phyloP scores from a whole-genome alignment of 1,140 invertebrate species.

The Araneus ventricosus region DNA sequence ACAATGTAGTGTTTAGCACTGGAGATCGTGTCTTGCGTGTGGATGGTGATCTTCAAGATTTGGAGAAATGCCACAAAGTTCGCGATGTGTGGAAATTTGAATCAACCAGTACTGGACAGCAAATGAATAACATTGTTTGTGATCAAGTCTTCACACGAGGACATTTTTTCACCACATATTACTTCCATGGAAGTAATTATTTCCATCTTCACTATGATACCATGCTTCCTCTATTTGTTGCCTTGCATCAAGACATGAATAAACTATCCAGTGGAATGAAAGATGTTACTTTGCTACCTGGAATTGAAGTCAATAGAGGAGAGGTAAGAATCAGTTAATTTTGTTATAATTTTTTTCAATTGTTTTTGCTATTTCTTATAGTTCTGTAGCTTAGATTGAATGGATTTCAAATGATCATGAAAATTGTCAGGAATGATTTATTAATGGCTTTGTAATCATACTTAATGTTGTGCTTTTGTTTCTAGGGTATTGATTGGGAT shows the following conservation, averaged over 20 bases:
- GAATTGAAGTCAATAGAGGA: slow-evolving; percentile 73
- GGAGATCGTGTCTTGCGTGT: slow-evolving; percentile 43
- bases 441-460: not conserved
- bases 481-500: slow-evolving; percentile 75
- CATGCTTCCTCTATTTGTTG: slow-evolving; percentile 76
- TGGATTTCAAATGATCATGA: too few relatives aligned
- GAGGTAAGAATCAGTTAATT: slow-evolving; percentile 67
- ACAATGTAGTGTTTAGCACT: slow-evolving; percentile 63
- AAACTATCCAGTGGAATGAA: slow-evolving; percentile 33
- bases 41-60: slow-evolving; percentile 43
- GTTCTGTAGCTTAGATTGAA: too few relatives aligned
- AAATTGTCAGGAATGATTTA: too few relatives aligned
- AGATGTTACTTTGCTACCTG: slow-evolving; percentile 76
- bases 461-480: not conserved
- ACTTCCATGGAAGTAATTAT: slow-evolving; percentile 76
- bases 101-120: not conserved
- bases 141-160: slow-evolving; percentile 75
- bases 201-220: slow-evolving; percentile 77
- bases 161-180: slow-evolving; percentile 76
- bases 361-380: too few relatives aligned
- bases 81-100: slow-evolving; percentile 74
- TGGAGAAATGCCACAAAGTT: slow-evolving; percentile 69
- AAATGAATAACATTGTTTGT: slow-evolving; percentile 68
- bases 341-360: not conserved
- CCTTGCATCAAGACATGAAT: slow-evolving; percentile 64